Base-by-base conservation (phyloP, 2,797 vertebrate species). In the Pachyuromys duprasi region DNA sequence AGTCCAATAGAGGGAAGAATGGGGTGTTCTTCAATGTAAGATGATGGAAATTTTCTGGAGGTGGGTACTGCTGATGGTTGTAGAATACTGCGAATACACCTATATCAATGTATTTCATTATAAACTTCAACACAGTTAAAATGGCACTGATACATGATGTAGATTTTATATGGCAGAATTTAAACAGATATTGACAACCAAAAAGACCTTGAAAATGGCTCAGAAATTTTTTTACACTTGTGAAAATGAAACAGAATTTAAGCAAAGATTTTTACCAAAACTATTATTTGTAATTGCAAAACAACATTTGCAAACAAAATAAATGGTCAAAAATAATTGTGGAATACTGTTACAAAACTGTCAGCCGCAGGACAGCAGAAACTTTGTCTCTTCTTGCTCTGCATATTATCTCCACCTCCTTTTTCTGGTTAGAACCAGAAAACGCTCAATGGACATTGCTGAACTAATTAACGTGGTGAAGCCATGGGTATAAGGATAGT, bases 401-500 rank as follows among this genome's bases (percentile, higher is more conserved):
- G 3, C 1, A 5, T 63, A 86, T 89, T 67, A 82, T 95, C 63
- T 75, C 63, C 11, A 22, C 74, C 26, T 8, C 49, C 80, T 89
- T 87, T 18, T 45, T 53, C 28, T 60, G 7, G 60, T 88, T 91
- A 75, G 53, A 63, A 93, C 63, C 11, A 70, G 42, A 79, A 89
- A 70, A 49, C 33, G 55, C 53, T 49, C 90, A 74, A 55, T 12
- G 22, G 53, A 67, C 9, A 36, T 55, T 83, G 55, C 72, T 70
- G 7, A 82, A 78, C 94, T 95, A 96, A 92, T 95, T 96, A 94
- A 76, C 69, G 55, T 12, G 42, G 33, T 72, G 75, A 96, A 93
- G 89, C 8, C 4, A 22, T 79, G n/a, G 31, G 5, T 75, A 53
- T 17, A 31, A 69, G 53, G 31, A n/a, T 83, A 74, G 67, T 94